These are phyloP conservation scores for Penaeus japonicus DNA, from an alignment of 1,140 invertebrate species.

Conservation along the genomic window DNA sequence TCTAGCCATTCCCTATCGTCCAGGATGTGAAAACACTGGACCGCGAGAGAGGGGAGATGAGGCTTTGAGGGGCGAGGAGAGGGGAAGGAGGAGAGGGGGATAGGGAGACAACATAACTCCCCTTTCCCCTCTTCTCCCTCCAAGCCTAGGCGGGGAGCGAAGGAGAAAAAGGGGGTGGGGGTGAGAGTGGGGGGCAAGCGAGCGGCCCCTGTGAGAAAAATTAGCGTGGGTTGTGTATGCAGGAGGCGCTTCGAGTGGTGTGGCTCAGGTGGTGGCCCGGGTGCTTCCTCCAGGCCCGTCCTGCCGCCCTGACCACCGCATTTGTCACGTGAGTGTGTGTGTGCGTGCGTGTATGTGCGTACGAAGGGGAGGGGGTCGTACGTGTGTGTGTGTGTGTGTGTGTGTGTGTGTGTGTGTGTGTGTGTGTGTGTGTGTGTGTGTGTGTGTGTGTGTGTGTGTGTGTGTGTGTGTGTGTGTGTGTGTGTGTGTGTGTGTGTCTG, in stretches of 20 bases:
- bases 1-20: too few relatives aligned
- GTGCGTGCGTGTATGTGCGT: background rate
- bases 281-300: constrained; percentile 29
- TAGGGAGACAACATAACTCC: background rate
- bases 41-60: background rate
- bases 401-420: too few relatives aligned
- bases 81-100: background rate
- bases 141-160: background rate
- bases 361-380: background rate
- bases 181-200: background rate
- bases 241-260: constrained; percentile 39
- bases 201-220: constrained; percentile 42
- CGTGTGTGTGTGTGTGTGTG: background rate
- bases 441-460: too few relatives aligned
- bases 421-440: too few relatives aligned
- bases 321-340: constrained; percentile 36
- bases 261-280: constrained; percentile 32
- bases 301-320: constrained; percentile 33
- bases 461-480: too few relatives aligned
- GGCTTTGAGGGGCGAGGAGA: background rate
- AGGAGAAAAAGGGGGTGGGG: background rate
- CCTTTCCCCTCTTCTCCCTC: too few relatives aligned
- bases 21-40: constrained; percentile 10
- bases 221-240: constrained; percentile 55
- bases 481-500: too few relatives aligned